Conservation (phyloP, 2,888 invertebrate species). For the Acleris emargana region DNA sequence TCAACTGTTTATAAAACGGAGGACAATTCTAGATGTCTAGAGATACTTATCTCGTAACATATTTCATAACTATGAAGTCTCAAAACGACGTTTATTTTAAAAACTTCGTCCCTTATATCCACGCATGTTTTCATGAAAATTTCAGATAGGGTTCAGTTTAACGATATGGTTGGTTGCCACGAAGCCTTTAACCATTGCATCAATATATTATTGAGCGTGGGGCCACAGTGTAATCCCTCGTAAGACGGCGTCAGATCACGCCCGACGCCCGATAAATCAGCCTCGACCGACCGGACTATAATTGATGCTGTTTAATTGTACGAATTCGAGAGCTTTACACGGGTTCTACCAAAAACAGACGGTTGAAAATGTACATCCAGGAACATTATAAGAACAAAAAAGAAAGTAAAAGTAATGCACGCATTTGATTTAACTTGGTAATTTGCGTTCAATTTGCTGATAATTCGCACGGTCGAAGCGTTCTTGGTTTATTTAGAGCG, state of each 20-base stretch:
- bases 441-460: conserved; percentile 14
- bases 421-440: conserved; percentile 1
- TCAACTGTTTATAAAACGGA: too few relatives aligned
- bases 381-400: background rate
- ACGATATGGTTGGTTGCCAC: too few relatives aligned
- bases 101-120: background rate
- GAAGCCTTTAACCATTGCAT: conserved; percentile 3
- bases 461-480: conserved; percentile 1
- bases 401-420: background rate
- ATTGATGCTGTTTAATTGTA: conserved; percentile 34
- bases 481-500: conserved; percentile 21
- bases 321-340: conserved; percentile 18
- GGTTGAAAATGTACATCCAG: conserved; percentile 6
- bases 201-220: conserved; percentile 28
- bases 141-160: background rate
- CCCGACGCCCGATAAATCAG: conserved; percentile 67
- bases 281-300: conserved; percentile 44
- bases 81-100: too few relatives aligned
- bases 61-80: too few relatives aligned
- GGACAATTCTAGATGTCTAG: too few relatives aligned
- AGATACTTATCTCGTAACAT: too few relatives aligned
- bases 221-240: conserved; percentile 46
- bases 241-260: conserved; percentile 48
- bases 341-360: background rate
- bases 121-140: too few relatives aligned